These are phyloP conservation scores for Talpa occidentalis DNA, from an alignment of 2,113 vertebrate species.

Conservation along the genomic window DNA sequence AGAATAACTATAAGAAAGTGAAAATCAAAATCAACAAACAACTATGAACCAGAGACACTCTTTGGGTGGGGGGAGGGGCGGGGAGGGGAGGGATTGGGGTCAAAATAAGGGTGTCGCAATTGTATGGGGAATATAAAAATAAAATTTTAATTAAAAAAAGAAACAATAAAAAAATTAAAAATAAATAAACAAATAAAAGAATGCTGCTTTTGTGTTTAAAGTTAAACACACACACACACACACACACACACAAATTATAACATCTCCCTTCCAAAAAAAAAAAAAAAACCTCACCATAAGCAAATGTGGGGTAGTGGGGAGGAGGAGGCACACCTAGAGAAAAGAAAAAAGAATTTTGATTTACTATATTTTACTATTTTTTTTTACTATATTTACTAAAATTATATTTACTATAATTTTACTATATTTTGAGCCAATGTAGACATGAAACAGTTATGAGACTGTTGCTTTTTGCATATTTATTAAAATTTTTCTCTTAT, in stretches of 20 bases:
- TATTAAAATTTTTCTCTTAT: conserved; percentile 18
- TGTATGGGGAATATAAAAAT: no score
- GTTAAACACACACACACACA: background rate
- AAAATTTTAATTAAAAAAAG: no score
- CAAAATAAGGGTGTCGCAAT: no score
- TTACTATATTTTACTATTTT: conserved; percentile 34
- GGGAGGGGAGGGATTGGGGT: no score
- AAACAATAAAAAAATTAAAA: no score
- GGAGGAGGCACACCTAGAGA: background rate
- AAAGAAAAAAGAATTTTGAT: background rate
- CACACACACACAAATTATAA: background rate
- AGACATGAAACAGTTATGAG: background rate
- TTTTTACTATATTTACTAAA: conserved; percentile 51
- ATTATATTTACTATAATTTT: no score
- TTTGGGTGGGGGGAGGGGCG: no score
- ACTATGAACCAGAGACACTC: no score
- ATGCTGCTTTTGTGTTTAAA: background rate
- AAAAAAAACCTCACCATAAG: background rate
- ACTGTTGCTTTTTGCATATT: background rate
- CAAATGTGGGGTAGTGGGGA: background rate
- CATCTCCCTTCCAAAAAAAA: background rate
- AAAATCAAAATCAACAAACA: no score
- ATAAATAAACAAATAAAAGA: no score
- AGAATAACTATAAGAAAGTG: no score
- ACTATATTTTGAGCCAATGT: background rate